Percentiles rank a stretch among this genome's conserved stretches.
These are phyloP conservation scores for Athalia circularis DNA, from an alignment of 2,888 invertebrate species.

Conservation along the genomic window DNA sequence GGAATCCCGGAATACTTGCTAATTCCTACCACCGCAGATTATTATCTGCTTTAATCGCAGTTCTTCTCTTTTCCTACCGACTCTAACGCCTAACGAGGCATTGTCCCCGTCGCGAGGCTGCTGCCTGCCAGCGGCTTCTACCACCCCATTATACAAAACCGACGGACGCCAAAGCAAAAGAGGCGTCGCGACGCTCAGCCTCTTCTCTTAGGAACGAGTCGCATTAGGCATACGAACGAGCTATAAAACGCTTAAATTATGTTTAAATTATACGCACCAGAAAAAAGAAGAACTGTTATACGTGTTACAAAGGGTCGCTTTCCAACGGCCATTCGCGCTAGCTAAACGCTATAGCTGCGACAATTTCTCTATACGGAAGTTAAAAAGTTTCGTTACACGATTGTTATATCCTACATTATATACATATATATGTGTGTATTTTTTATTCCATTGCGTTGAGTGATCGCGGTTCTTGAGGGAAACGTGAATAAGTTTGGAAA, in stretches of 20 bases:
- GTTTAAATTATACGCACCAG: slow-evolving; percentile 62
- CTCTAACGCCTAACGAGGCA: slow-evolving; percentile 69
- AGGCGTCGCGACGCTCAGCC: slow-evolving; percentile 27
- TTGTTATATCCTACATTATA: background rate
- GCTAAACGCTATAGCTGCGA: background rate
- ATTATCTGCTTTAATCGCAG: slow-evolving; percentile 62
- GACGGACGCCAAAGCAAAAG: slow-evolving; percentile 20
- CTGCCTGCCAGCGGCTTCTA: slow-evolving; percentile 1
- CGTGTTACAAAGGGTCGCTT: slow-evolving; percentile 13
- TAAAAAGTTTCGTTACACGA: no score
- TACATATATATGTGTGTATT: background rate
- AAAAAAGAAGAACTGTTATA: slow-evolving; percentile 15
- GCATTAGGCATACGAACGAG: slow-evolving; percentile 63
- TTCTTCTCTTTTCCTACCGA: slow-evolving; percentile 57
- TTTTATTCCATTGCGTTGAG: background rate
- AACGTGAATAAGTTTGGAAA: background rate
- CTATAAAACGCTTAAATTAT: slow-evolving; percentile 65
- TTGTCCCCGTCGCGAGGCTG: slow-evolving; percentile 60
- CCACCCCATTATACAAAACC: no score
- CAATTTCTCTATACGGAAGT: background rate
- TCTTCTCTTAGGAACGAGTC: background rate
- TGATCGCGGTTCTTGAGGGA: background rate
- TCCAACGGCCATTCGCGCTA: slow-evolving; percentile 5
- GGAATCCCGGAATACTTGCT: slow-evolving; percentile 52
- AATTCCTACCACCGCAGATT: slow-evolving; percentile 58